A percentile compares a stretch with the other conserved stretches of the same genome.
These are phyloP conservation scores for Ceraclea dissimilis DNA, from an alignment of 2,888 invertebrate species.

Conservation along the genomic window DNA sequence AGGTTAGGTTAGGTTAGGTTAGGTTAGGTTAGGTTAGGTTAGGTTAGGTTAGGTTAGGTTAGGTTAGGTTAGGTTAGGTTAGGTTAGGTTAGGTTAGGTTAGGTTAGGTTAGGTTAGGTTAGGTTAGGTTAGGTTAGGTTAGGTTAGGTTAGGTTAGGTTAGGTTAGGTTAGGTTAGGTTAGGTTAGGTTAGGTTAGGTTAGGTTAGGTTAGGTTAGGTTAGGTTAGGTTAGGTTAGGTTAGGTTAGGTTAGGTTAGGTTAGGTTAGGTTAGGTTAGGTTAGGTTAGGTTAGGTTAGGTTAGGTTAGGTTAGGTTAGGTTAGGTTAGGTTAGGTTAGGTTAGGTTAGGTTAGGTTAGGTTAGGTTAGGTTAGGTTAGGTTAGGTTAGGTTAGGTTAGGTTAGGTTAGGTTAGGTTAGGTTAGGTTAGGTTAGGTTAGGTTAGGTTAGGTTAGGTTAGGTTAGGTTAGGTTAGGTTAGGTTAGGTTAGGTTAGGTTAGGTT, in stretches of 20 bases:
- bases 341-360: constrained; percentile 12
- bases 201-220: constrained; percentile 15
- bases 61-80: constrained; percentile 24
- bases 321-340: constrained; percentile 9
- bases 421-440: no score
- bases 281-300: constrained; percentile 3
- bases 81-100: constrained; percentile 24
- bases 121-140: constrained; percentile 24
- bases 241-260: constrained; percentile 1
- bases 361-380: constrained; percentile 10
- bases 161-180: constrained; percentile 23
- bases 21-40: constrained; percentile 23
- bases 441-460: no score
- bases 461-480: no score
- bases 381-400: not conserved
- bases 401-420: constrained; percentile 1
- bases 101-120: constrained; percentile 24
- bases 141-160: constrained; percentile 26
- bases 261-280: constrained; percentile 1
- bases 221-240: constrained; percentile 12
- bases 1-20: constrained; percentile 21
- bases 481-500: no score
- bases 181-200: constrained; percentile 23
- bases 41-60: constrained; percentile 24
- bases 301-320: constrained; percentile 10